These are phyloP conservation scores for Octomys mimax DNA, from an alignment of 2,797 vertebrate species.

Conservation along the genomic window DNA sequence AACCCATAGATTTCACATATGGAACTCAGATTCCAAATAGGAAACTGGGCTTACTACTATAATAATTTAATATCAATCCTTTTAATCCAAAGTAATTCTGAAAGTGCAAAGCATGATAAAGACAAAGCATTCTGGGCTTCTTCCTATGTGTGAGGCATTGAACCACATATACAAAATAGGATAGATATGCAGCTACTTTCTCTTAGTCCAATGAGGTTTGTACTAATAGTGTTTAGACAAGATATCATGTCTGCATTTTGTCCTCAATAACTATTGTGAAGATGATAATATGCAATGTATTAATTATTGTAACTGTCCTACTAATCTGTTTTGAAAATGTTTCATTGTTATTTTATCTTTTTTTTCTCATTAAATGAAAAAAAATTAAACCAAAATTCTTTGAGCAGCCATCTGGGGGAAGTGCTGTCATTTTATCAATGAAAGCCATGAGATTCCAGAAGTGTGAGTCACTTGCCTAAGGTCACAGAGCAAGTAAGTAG, in stretches of 20 bases:
- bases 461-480: conserved; percentile 26
- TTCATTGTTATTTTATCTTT: too few species aligned
- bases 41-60: not conserved
- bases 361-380: too few species aligned
- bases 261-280: too few species aligned
- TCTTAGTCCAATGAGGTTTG: too few species aligned
- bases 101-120: not conserved
- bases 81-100: conserved; percentile 33
- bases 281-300: too few species aligned
- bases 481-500: not conserved
- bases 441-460: not conserved
- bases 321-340: too few species aligned
- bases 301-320: too few species aligned
- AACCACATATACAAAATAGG: not conserved
- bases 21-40: not conserved
- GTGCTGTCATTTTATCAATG: not conserved
- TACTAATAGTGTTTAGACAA: too few species aligned
- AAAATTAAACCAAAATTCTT: not conserved
- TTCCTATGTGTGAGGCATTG: not conserved
- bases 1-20: not conserved
- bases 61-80: conserved; percentile 30
- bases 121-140: not conserved
- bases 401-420: not conserved
- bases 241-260: too few species aligned
- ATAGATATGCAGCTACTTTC: too few species aligned